Evolutionary conservation across 2,888 invertebrate species (phyloP), one percentile per base, ranked within the genome.

Genomic region (Linnaemya tessellans): DNA sequence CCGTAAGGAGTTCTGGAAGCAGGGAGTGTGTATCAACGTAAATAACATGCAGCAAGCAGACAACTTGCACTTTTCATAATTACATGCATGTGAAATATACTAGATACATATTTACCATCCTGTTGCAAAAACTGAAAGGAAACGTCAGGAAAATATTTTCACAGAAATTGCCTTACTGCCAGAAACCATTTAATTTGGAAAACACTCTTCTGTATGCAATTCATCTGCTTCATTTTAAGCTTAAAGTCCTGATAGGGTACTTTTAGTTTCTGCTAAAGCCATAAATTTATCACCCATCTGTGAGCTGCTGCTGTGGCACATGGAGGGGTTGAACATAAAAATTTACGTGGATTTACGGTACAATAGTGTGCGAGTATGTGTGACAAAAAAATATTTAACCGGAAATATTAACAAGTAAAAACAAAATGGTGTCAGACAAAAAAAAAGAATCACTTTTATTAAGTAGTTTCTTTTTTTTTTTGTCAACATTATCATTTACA

Each of bases 31-130:
- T 22, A 58, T 9, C 49, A 62, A 64, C 18, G 22, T 43, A 54
- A 74, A 78, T 38, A 58, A 64, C 49, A 73, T 13, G 30, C 62
- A 74, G 64, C 49, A 73, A 11, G 22, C 64, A 75, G 54, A 71
- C 70, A 82, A 85, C 85, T 85, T 82, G 85, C 85, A 85, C 85
- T 85, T 85, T 85, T 73, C 75, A 82, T 75, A 80, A 75, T 75
- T 30, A 38, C 46, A 46, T 80, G 65, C 60, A 54, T 74, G 64
- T 80, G 64, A 51, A 22, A 79, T 7, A 10, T 25, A 18, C 1
- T 30, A n/a, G n/a, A n/a, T n/a, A n/a, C n/a, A n/a, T n/a, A 49
- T 78, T 71, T 80, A 67, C 22, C 54, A 65, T 64, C 10, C 64
- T 67, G 58, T 83, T 68, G 22, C 18, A 41, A 35, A 15, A 25